phyloP scores from a whole-genome alignment of 2,113 vertebrate species.

The Oenanthe oenanthe region DNA sequence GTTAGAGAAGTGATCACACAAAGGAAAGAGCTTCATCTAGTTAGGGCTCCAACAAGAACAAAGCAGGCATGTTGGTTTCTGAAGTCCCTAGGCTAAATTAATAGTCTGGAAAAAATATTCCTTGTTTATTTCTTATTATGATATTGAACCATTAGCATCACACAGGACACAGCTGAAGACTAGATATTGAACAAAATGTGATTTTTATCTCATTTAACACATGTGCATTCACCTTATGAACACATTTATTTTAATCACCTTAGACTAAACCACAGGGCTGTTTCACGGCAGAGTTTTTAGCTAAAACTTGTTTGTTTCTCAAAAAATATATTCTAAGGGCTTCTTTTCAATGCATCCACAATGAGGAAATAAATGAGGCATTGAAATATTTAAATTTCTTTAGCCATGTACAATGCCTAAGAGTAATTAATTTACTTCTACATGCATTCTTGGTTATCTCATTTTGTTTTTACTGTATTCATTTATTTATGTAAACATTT shows the following conservation, averaged over 20 bases:
- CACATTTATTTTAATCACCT: not conserved
- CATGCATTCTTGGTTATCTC: not conserved
- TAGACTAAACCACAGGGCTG: not conserved
- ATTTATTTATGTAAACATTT: not conserved
- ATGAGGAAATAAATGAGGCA: not conserved
- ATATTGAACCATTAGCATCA: not conserved
- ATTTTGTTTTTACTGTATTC: not conserved
- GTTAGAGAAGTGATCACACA: not conserved
- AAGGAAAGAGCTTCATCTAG: not conserved
- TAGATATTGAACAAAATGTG: not conserved
- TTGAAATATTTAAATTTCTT: not conserved
- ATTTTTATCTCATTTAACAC: not conserved
- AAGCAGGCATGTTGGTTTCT: not conserved
- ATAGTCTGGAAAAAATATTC: not conserved
- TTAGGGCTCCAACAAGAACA: not conserved
- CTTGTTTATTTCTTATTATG: not conserved
- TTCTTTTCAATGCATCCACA: not conserved
- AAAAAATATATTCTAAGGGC: not conserved
- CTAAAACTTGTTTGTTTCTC: not conserved
- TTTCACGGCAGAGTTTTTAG: not conserved
- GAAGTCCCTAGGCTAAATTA: not conserved
- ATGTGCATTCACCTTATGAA: not conserved
- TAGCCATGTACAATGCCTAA: not conserved
- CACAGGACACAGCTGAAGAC: not conserved
- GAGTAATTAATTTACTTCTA: not conserved